Percentiles rank a stretch among this genome's conserved stretches.
Evolutionary conservation across 2,888 invertebrate species (phyloP).

Genomic region (Drosophila ustulata): DNA sequence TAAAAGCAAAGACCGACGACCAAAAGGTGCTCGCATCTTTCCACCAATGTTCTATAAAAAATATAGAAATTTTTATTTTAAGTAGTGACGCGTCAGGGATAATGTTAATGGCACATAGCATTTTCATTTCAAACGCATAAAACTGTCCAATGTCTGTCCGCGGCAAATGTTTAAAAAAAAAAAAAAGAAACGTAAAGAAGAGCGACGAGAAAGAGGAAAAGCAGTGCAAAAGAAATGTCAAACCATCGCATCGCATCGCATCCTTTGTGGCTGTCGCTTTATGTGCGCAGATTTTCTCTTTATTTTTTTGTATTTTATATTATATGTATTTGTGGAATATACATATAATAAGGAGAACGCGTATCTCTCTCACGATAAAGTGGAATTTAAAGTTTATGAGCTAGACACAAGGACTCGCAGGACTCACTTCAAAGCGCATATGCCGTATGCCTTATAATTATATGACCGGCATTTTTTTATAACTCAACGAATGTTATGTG

Average conservation of each 20-base stretch:
- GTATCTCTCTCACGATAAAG: slow-evolving; percentile 71
- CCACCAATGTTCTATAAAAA: slow-evolving; percentile 58
- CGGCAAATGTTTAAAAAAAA: slow-evolving; percentile 54
- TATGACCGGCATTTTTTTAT: slow-evolving; percentile 63
- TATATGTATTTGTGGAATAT: slow-evolving; percentile 24
- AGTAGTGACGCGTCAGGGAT: slow-evolving; percentile 81
- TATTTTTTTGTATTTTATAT: slow-evolving; percentile 29
- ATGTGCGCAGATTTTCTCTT: slow-evolving; percentile 66
- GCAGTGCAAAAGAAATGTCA: slow-evolving; percentile 48
- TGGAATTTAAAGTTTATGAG: slow-evolving; percentile 74
- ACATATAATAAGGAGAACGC: slow-evolving; percentile 56
- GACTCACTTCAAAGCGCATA: slow-evolving; percentile 36
- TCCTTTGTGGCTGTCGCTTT: slow-evolving; percentile 67
- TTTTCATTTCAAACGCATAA: slow-evolving; percentile 80
- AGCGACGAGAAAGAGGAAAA: neutral
- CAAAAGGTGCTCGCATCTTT: slow-evolving; percentile 64
- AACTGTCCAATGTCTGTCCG: slow-evolving; percentile 65
- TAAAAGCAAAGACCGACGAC: slow-evolving; percentile 70
- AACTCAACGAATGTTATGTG: slow-evolving; percentile 56
- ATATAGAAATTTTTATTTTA: slow-evolving; percentile 80
- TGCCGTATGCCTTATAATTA: slow-evolving; percentile 65
- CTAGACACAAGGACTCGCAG: slow-evolving; percentile 54
- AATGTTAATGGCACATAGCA: slow-evolving; percentile 81
- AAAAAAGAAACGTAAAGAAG: neutral
- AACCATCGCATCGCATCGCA: slow-evolving; percentile 18